Conservation (phyloP, 2,113 vertebrate species). For the Anseranas semipalmata region DNA sequence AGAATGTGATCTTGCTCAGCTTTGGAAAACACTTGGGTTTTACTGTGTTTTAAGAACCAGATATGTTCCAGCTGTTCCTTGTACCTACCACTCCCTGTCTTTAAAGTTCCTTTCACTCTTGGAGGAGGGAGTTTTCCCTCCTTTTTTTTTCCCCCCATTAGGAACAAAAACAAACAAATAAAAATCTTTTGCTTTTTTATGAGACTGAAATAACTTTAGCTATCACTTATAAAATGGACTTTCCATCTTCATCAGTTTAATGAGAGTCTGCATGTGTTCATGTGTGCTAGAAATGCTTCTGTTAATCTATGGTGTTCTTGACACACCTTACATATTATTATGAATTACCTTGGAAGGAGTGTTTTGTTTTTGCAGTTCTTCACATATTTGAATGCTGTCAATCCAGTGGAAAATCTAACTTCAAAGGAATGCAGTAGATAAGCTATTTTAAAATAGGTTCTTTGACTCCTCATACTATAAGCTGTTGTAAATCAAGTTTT, state of each 20-base stretch:
- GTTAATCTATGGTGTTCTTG: not conserved
- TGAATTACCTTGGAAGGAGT: not conserved
- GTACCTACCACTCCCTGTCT: not conserved
- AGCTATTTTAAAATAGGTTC: not conserved
- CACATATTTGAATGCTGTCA: not conserved
- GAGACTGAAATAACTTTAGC: not conserved
- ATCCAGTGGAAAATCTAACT: not conserved
- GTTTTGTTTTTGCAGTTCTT: conserved; percentile 23
- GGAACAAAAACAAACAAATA: not conserved
- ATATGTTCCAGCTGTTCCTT: conserved; percentile 48
- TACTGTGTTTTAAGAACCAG: conserved; percentile 21
- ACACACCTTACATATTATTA: not conserved
- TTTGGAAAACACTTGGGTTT: conserved; percentile 19
- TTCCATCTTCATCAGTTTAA: not conserved
- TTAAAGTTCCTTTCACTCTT: not conserved
- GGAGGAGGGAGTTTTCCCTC: not conserved
- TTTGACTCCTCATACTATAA: not conserved
- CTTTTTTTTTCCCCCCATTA: not conserved
- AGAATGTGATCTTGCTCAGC: not conserved
- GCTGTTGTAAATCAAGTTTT: not conserved
- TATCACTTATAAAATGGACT: not conserved
- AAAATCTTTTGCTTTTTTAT: not conserved
- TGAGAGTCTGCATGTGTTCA: not conserved
- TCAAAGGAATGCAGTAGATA: not conserved
- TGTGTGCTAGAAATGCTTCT: not conserved